phyloP scores from a whole-genome alignment of 1,140 invertebrate species.

The Nixonia krombeini region DNA sequence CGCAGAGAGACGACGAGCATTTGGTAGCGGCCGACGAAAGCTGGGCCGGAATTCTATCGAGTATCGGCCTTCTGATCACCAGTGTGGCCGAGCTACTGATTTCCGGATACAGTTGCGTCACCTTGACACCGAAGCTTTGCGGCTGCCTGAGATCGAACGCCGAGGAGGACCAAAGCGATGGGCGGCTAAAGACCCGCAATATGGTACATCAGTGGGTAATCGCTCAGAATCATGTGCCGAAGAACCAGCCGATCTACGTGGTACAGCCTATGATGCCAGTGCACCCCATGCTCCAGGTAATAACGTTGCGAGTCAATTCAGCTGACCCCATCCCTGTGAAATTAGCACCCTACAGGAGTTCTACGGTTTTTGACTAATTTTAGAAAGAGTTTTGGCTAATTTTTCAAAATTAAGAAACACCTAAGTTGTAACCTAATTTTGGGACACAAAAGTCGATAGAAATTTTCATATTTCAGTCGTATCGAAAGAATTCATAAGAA shows the following conservation, averaged over 20 bases:
- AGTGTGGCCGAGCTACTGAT: conserved; percentile 63
- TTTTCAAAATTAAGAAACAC: no score
- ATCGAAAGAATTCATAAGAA: no score
- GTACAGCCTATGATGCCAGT: conserved; percentile 63
- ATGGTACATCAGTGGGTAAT: conserved; percentile 70
- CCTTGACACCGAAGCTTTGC: conserved; percentile 64
- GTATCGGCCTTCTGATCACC: conserved; percentile 62
- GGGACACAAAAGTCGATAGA: no score
- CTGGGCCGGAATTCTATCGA: conserved; percentile 62
- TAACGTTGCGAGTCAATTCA: no score
- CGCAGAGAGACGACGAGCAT: conserved; percentile 52
- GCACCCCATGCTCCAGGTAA: conserved; percentile 67
- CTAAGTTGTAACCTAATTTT: not conserved
- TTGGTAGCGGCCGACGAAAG: conserved; percentile 52
- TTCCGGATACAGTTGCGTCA: conserved; percentile 66
- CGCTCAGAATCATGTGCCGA: conserved; percentile 61
- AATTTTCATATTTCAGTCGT: no score
- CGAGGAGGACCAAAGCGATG: conserved; percentile 47
- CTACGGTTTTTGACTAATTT: no score
- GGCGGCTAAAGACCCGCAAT: conserved; percentile 62
- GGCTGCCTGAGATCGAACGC: conserved; percentile 54
- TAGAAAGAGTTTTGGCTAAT: no score
- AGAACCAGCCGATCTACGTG: conserved; percentile 66
- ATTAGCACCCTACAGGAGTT: not conserved
- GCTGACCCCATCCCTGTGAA: not conserved